A percentile compares a stretch with the other conserved stretches of the same genome.
phyloP scores from a whole-genome alignment of 2,113 vertebrate genomes.

The Gavia stellata region DNA sequence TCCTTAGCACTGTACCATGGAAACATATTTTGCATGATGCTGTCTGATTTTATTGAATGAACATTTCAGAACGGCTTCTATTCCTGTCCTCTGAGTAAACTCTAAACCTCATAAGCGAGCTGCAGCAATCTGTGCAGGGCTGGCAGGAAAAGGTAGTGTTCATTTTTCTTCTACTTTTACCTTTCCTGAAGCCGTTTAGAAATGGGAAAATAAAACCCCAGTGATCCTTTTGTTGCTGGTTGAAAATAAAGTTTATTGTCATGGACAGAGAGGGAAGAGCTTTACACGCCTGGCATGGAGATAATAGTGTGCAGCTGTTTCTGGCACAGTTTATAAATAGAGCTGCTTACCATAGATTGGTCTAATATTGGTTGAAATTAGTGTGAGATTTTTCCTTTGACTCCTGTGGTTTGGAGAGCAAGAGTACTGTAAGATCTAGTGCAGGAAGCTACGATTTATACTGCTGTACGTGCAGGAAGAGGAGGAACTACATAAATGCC shows the following conservation, averaged over 20 bases:
- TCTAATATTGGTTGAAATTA: background rate
- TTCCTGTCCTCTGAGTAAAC: background rate
- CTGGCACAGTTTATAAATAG: background rate
- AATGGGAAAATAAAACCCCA: background rate
- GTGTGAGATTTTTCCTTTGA: background rate
- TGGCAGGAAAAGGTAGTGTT: background rate
- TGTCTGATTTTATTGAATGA: background rate
- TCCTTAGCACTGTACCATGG: background rate
- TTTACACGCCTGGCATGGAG: background rate
- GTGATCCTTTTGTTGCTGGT: background rate
- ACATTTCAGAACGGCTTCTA: background rate
- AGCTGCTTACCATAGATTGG: background rate
- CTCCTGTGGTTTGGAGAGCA: background rate
- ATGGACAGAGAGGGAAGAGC: background rate
- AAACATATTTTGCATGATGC: background rate
- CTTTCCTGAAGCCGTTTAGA: background rate
- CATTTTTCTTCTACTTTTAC: background rate
- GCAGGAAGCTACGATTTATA: background rate
- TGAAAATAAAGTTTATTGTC: background rate
- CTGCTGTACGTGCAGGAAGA: background rate
- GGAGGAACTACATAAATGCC: background rate
- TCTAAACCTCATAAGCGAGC: background rate
- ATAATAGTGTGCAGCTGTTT: background rate
- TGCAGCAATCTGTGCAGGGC: background rate
- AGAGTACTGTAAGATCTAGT: background rate